phyloP scores from a whole-genome alignment of 1,140 invertebrate species.

The Pomacea maculata region DNA sequence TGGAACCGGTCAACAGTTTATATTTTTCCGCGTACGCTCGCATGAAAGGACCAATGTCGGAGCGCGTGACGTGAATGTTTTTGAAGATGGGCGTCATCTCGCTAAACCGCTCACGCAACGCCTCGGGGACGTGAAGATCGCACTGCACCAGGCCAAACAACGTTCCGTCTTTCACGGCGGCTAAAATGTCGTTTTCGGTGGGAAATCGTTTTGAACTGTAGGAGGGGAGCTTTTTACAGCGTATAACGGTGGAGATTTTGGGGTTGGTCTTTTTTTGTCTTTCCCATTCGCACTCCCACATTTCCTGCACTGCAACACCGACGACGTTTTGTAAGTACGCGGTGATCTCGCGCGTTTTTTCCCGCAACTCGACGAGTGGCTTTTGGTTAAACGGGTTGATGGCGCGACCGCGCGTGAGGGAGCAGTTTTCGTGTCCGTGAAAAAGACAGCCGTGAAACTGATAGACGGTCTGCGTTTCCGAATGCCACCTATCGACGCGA shows the following conservation, averaged over 20 bases:
- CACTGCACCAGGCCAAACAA: slow-evolving; percentile 34
- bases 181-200: background rate
- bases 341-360: background rate
- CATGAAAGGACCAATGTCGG: slow-evolving; percentile 40
- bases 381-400: too few species aligned
- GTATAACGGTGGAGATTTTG: background rate
- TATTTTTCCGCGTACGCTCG: slow-evolving; percentile 22
- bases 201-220: background rate
- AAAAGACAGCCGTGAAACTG: too few species aligned
- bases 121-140: slow-evolving; percentile 27
- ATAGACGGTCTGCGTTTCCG: too few species aligned
- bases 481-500: too few species aligned
- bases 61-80: slow-evolving; percentile 22
- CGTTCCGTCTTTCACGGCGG: background rate
- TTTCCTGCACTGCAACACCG: background rate
- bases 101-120: slow-evolving; percentile 21
- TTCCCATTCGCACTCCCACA: slow-evolving; percentile 19
- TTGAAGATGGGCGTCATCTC: slow-evolving; percentile 37
- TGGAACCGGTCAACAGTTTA: slow-evolving; percentile 25
- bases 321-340: background rate
- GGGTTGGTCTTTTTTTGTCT: background rate
- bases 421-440: too few species aligned
- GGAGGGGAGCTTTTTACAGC: background rate
- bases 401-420: too few species aligned
- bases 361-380: too few species aligned